Evolutionary conservation across 2,797 vertebrate species (phyloP).

Genomic region (Sebastes hopkinsi): DNA sequence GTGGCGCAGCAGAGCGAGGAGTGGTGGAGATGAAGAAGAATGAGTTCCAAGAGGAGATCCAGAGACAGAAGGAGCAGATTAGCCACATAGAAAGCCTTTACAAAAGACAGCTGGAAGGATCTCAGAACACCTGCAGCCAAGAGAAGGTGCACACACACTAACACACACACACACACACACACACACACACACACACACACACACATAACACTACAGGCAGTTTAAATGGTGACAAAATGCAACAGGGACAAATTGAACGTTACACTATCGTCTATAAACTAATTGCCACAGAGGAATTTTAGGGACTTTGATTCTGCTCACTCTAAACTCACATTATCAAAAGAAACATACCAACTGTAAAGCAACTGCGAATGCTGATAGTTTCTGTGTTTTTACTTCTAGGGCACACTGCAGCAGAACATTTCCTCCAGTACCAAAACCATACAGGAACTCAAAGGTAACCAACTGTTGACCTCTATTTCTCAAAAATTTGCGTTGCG

Average conservation of each 20-base stretch:
- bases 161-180: no score
- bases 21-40: constrained; percentile 88
- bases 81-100: constrained; percentile 86
- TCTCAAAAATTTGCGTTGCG: neutral
- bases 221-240: neutral
- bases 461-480: neutral
- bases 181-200: neutral
- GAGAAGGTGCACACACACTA: constrained; percentile 83
- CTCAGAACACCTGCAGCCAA: constrained; percentile 81
- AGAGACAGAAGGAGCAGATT: constrained; percentile 87
- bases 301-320: neutral
- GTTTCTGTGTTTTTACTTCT: constrained; percentile 18
- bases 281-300: neutral
- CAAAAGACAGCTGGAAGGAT: constrained; percentile 86
- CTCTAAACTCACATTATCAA: neutral
- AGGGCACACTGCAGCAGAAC: constrained; percentile 77
- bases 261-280: neutral
- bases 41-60: constrained; percentile 88
- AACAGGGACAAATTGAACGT: neutral
- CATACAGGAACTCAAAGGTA: constrained; percentile 81
- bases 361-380: neutral
- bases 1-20: constrained; percentile 83
- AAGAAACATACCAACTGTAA: neutral
- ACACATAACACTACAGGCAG: neutral
- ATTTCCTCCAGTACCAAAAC: constrained; percentile 77